phyloP scores from a whole-genome alignment of 2,888 invertebrate genomes.

The Baronia brevicornis region DNA sequence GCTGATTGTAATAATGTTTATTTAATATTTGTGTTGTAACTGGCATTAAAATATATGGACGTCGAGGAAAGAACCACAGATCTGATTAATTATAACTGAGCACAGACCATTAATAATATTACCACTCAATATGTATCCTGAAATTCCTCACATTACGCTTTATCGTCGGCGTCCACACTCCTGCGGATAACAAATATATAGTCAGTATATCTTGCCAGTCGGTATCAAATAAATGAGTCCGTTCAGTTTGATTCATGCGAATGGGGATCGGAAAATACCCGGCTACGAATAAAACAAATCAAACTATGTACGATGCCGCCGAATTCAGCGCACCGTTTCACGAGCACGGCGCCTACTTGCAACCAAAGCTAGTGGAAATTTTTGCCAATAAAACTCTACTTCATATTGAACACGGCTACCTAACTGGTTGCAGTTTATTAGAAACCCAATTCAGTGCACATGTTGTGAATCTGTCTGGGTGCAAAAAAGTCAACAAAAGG shows the following conservation, averaged over 20 bases:
- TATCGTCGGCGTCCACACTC: constrained; percentile 13
- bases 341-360: constrained; percentile 31
- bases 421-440: constrained; percentile 13
- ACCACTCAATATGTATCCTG: constrained; percentile 5
- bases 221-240: constrained; percentile 70
- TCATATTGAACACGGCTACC: constrained; percentile 3
- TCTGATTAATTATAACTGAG: constrained; percentile 4
- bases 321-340: constrained; percentile 27
- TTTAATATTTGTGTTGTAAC: no score
- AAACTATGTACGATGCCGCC: constrained; percentile 38
- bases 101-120: constrained; percentile 8
- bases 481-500: no score
- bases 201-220: constrained; percentile 46
- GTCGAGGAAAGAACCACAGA: neutral
- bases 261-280: constrained; percentile 62
- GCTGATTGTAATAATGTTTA: no score
- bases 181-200: constrained; percentile 15
- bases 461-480: no score
- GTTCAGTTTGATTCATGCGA: constrained; percentile 69
- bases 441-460: constrained; percentile 10
- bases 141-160: constrained; percentile 18
- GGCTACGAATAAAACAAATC: constrained; percentile 64
- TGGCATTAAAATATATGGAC: no score
- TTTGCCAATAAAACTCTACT: constrained; percentile 22
- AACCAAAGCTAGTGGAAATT: constrained; percentile 9